Percentiles rank a stretch among this genome's conserved stretches.
Evolutionary conservation across 2,888 invertebrate species (phyloP).

Genomic region (Harpalus rubripes): DNA sequence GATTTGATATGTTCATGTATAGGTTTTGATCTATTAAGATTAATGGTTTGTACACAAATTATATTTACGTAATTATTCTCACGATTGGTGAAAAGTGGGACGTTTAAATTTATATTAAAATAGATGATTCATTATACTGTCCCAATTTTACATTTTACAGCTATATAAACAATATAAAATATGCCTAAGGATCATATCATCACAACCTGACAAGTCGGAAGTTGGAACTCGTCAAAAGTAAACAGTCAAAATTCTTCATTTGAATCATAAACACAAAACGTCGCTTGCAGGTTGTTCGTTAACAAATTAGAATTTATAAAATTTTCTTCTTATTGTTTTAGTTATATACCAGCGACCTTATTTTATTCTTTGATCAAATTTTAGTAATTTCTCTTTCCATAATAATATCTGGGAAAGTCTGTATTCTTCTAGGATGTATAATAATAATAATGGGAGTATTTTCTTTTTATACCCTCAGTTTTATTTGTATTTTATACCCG

Average conservation of each 20-base stretch:
- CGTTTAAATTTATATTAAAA: conserved; percentile 17
- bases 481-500: conserved; percentile 3
- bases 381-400: not conserved
- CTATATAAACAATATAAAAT: no score
- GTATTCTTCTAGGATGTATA: not conserved
- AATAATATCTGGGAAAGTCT: not conserved
- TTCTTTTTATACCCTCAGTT: conserved; percentile 10
- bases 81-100: conserved; percentile 1
- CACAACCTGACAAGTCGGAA: no score
- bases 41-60: conserved; percentile 18
- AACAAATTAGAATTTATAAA: not conserved
- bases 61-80: conserved; percentile 12
- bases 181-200: no score
- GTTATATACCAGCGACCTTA: no score
- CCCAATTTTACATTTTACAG: not conserved
- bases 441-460: conserved; percentile 21
- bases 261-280: no score
- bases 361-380: not conserved
- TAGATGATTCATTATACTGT: conserved; percentile 6
- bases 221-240: no score
- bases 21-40: conserved; percentile 36
- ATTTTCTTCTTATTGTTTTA: not conserved
- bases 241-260: no score
- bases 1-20: conserved; percentile 31
- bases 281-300: not conserved